Evolutionary conservation across 2,113 vertebrate genomes (phyloP), one percentile per base, ranked within the genome.

Genomic region (Cheilinus undulatus): DNA sequence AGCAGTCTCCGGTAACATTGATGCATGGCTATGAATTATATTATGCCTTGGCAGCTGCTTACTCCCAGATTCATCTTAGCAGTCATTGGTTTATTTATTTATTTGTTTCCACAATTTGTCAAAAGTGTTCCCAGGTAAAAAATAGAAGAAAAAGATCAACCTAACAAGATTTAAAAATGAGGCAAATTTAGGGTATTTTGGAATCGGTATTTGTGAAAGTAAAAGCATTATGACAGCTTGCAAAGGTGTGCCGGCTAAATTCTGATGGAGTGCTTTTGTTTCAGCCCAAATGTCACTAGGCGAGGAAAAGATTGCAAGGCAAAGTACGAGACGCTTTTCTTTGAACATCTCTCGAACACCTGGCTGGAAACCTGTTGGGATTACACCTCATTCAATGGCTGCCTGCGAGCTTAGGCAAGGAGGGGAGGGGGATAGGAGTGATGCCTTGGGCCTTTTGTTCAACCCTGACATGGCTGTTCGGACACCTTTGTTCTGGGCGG

Each of bases 21-120:
- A 94, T 93, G 92, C 94, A 92, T 93, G 85, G 88, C 92, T 83
- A 71, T 92, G 92, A 94, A 94, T 93, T 92, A 91, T 92, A 93
- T 94, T 93, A 92, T 64, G 73, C 82, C 83, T 83, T 93, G 92
- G 92, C 92, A 91, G 89, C 90, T 90, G 89, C 86, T 93, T 88
- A 85, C 91, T 88, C 87, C 84, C 74, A 90, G 90, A 91, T 93
- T 93, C 92, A 92, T 95, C 89, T 94, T 89, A 90, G 88, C 89
- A 86, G 87, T 91, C 86, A 90, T 86, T 89, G 85, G 80, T 67
- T 92, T 93, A 91, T 93, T 93, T 93, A 90, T 92, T 86, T 89
- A 79, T 92, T 92, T 92, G 88, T 90, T 92, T 91, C 70, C 73
- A 78, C 82, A 82, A 91, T 94, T 93, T 94, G 89, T 93, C 92